Percentiles rank a stretch among this genome's conserved stretches.
Conservation (phyloP, 2,113 vertebrate genomes). For the Cyanoliseus patagonus region DNA sequence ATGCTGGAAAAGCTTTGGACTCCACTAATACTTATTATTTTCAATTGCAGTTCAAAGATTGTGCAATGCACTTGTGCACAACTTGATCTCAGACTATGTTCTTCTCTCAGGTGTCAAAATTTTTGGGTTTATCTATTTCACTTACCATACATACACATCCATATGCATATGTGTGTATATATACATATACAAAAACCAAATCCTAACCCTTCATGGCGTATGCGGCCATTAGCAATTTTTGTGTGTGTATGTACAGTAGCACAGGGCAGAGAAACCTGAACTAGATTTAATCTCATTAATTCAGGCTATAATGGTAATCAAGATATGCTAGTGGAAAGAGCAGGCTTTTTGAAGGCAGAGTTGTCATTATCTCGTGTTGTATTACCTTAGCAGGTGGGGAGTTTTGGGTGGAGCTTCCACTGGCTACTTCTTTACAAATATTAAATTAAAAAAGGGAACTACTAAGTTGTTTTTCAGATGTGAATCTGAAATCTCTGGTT, state of each 20-base stretch:
- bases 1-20: not conserved
- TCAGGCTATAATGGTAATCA: not conserved
- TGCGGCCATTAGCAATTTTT: not conserved
- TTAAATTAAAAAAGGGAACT: not conserved
- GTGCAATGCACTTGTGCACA: not conserved
- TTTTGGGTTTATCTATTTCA: not conserved
- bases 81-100: not conserved
- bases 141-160: not conserved
- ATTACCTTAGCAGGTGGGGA: not conserved
- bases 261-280: not conserved
- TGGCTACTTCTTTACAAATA: not conserved
- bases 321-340: not conserved
- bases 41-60: not conserved
- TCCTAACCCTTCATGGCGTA: not conserved
- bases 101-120: not conserved
- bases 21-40: not conserved
- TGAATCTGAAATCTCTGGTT: not conserved
- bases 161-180: not conserved
- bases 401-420: not conserved
- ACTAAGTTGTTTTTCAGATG: not conserved
- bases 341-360: not conserved
- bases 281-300: not conserved
- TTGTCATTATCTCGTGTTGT: not conserved
- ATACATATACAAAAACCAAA: fast-evolving
- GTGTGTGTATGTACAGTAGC: not conserved